Evolutionary conservation across 2,113 vertebrate genomes (phyloP).

Genomic region (Leptosomus discolor): DNA sequence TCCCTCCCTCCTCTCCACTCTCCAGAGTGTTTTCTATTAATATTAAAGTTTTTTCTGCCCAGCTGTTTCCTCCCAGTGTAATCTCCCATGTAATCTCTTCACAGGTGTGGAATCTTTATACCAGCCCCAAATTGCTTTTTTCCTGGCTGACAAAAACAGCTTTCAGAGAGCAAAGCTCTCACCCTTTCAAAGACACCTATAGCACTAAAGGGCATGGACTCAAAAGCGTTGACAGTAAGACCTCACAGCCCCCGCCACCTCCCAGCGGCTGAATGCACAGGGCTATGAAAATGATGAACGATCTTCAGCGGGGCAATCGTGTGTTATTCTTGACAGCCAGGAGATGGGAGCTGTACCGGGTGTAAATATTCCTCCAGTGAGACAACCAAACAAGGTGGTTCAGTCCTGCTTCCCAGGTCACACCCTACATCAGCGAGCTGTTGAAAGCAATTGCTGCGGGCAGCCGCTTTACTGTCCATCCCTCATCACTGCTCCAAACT

Average conservation of each 20-base stretch:
- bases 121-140: background rate
- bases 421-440: background rate
- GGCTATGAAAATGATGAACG: slow-evolving; percentile 43
- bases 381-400: slow-evolving; percentile 46
- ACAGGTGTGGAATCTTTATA: slow-evolving; percentile 4
- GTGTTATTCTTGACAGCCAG: slow-evolving; percentile 25
- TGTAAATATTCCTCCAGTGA: slow-evolving; percentile 23
- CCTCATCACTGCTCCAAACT: background rate
- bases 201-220: background rate
- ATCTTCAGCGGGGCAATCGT: background rate
- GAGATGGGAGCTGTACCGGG: background rate
- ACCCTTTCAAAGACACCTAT: background rate
- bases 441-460: background rate
- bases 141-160: slow-evolving; percentile 1
- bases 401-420: slow-evolving; percentile 20
- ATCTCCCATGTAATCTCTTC: slow-evolving; percentile 20
- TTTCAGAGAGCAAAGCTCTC: background rate
- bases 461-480: background rate
- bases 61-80: background rate
- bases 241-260: background rate
- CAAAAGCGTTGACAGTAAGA: background rate
- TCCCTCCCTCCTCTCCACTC: background rate
- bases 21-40: background rate
- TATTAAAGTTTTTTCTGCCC: background rate
- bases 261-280: slow-evolving; percentile 27